Evolutionary conservation across 1,140 invertebrate genomes (phyloP).

Genomic region (Grapholita molesta): DNA sequence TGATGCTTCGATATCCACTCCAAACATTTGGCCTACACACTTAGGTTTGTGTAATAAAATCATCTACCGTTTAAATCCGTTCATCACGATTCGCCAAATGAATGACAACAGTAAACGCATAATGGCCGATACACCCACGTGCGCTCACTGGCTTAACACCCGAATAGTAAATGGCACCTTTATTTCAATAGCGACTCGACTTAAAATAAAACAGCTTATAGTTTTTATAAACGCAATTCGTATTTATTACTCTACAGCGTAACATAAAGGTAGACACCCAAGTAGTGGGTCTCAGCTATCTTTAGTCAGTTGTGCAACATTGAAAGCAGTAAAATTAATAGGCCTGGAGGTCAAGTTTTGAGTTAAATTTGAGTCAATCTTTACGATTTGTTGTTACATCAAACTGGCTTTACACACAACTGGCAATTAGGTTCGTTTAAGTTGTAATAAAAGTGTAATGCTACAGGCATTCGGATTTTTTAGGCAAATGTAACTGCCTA

Average conservation of each 20-base stretch:
- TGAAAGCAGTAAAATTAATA: slow-evolving; percentile 45
- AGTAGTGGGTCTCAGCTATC: slow-evolving; percentile 48
- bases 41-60: background rate
- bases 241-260: slow-evolving; percentile 35
- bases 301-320: slow-evolving; percentile 42
- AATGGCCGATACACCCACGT: slow-evolving; percentile 52
- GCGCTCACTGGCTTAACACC: slow-evolving; percentile 20
- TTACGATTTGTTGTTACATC: slow-evolving; percentile 53
- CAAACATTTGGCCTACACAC: too few species aligned
- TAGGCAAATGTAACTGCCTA: too few species aligned
- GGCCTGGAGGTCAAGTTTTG: slow-evolving; percentile 50
- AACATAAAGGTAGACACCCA: slow-evolving; percentile 62
- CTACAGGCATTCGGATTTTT: background rate
- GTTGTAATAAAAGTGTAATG: background rate
- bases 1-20: too few species aligned
- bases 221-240: background rate
- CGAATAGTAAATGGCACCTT: slow-evolving; percentile 11
- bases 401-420: background rate
- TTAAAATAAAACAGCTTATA: background rate
- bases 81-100: slow-evolving; percentile 52
- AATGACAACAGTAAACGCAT: slow-evolving; percentile 49
- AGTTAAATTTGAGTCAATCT: slow-evolving; percentile 30
- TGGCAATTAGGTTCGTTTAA: background rate
- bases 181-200: slow-evolving; percentile 5
- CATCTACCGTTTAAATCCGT: slow-evolving; percentile 33